Evolutionary conservation across 1,140 invertebrate genomes (phyloP), one percentile per base, ranked within the genome.

Genomic region (Dreissena polymorpha): DNA sequence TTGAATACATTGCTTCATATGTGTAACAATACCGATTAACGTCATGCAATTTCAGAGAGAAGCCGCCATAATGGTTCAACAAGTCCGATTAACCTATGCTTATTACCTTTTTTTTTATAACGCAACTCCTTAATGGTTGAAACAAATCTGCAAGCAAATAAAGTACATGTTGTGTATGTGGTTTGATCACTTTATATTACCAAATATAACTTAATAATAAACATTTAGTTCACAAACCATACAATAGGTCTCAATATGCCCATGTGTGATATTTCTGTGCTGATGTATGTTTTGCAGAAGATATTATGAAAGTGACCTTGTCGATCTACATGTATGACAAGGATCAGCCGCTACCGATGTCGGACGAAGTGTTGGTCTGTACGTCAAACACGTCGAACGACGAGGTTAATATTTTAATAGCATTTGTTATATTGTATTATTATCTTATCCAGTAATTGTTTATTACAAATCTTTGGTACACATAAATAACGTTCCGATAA

Each of bases 341-440:
- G 18, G 72, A 88, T 25, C 63, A 89, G 51, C 85, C 89, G 0
- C 79, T 90, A n/a, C 91, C 91, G 21, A 64, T 77, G 60, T 77
- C 86, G 39, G 89, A 91, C 76, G 91, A 92, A 72, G 87, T 92
- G 25, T 84, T 92, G 8, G 27, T 91, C 21, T 92, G 91, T 82
- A 86, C 89, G 57, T 14, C 69, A 60, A 71, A 86, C 49, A 92
- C 91, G 53, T 88, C 87, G 16, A 74, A 84, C 23, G 91, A 92
- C 84, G 80, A 92, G 82, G 90, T 92, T 79, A 12, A 63, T 2
- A 5, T 63, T 23, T 63, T 63, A 23, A n/a, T 23, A 63, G 60
- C 10, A n/a, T 63, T 63, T 63, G 18, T 10, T 5, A 18, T 63
- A 23, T 23, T 63, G 2, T 2, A 10, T 63, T n/a, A 5, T 63